phyloP scores from a whole-genome alignment of 2,797 vertebrate genomes.

The Poeciliopsis turneri region DNA sequence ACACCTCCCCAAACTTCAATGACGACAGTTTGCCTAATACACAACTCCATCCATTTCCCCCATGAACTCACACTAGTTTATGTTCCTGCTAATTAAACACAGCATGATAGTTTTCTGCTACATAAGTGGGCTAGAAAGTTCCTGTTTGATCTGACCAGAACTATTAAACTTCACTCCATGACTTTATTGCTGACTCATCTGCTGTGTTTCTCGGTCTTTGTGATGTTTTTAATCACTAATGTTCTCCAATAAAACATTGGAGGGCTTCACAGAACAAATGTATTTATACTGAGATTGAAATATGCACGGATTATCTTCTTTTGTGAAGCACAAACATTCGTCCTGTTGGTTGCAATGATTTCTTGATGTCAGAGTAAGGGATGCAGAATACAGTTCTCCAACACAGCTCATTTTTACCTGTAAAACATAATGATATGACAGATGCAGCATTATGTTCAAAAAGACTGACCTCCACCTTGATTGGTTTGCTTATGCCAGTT shows the following conservation, averaged over 20 bases:
- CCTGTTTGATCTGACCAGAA: background rate
- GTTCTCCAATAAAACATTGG: background rate
- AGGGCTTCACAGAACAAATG: background rate
- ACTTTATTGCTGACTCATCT: background rate
- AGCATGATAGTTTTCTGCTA: background rate
- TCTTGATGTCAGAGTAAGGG: background rate
- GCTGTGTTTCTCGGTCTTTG: background rate
- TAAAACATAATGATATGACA: background rate
- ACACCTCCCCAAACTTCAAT: background rate
- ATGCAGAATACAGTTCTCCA: background rate
- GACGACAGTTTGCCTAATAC: no score
- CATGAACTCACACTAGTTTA: background rate
- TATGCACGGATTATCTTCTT: background rate
- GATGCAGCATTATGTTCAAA: background rate
- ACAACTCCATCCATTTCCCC: background rate
- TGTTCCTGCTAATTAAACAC: background rate
- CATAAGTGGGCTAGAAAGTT: background rate
- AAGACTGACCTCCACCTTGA: background rate
- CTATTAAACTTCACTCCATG: background rate
- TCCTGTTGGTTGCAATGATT: background rate
- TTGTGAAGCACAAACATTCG: background rate
- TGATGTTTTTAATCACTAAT: background rate
- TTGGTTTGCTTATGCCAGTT: no score
- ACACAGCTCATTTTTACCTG: background rate
- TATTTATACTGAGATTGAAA: background rate